These are phyloP conservation scores for Drosophila kanapiae DNA, from an alignment of 1,140 invertebrate species.

Conservation along the genomic window DNA sequence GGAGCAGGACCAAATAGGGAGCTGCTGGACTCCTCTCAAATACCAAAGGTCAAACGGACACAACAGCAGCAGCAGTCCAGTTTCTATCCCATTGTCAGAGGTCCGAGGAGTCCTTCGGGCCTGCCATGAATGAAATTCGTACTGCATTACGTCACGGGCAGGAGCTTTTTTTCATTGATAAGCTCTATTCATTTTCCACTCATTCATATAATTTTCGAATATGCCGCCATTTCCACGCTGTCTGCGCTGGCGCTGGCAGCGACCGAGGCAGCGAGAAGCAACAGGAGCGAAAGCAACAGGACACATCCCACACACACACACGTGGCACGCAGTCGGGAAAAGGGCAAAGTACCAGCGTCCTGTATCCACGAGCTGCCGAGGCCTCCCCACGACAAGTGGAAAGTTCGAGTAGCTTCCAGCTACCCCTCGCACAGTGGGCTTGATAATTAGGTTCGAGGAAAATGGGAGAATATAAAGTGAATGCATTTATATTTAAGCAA, in stretches of 20 bases:
- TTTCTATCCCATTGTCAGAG: not conserved
- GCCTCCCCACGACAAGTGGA: conserved; percentile 25
- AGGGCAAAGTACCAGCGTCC: conserved; percentile 66
- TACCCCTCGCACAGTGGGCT: conserved; percentile 4
- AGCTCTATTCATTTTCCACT: conserved; percentile 46
- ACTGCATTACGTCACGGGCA: conserved; percentile 34
- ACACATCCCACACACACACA: conserved; percentile 68
- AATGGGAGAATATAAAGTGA: not conserved
- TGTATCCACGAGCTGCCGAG: conserved; percentile 16
- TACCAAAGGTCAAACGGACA: conserved; percentile 61
- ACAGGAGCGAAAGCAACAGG: conserved; percentile 23
- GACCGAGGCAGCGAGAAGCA: conserved; percentile 8
- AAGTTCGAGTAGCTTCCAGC: conserved; percentile 32
- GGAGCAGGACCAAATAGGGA: not conserved
- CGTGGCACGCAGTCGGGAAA: conserved; percentile 50
- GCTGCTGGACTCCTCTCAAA: conserved; percentile 17
- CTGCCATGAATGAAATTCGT: conserved; percentile 52
- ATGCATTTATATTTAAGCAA: too few species aligned
- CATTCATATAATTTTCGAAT: conserved; percentile 44
- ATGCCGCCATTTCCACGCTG: conserved; percentile 14
- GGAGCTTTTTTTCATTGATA: conserved; percentile 76
- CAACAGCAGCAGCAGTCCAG: not conserved
- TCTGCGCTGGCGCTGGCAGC: conserved; percentile 27
- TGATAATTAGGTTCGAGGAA: not conserved
- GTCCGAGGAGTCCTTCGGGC: conserved; percentile 4